A percentile compares a stretch with the other conserved stretches of the same genome.
These are phyloP conservation scores for Pica pica DNA, from an alignment of 2,113 vertebrate species.

Conservation along the genomic window DNA sequence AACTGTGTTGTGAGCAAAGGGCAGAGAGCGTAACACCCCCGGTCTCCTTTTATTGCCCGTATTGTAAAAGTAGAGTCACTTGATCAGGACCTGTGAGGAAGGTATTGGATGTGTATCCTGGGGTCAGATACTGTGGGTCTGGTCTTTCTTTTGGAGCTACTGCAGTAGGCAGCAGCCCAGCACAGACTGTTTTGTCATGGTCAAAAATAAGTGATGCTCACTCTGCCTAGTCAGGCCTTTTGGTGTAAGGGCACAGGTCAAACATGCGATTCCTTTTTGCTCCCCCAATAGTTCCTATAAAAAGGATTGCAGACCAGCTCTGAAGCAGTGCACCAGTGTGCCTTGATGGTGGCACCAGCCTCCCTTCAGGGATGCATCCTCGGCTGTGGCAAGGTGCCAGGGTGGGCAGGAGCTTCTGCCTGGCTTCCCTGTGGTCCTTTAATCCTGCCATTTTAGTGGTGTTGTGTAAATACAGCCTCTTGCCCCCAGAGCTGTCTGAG, in stretches of 20 bases:
- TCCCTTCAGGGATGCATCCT: not conserved
- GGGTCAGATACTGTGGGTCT: not conserved
- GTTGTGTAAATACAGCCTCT: not conserved
- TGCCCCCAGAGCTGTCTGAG: not conserved
- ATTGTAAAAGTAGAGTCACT: not conserved
- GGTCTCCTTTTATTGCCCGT: not conserved
- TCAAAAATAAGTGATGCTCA: not conserved
- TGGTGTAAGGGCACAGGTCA: not conserved
- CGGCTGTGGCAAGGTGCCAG: not conserved
- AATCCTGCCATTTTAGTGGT: not conserved
- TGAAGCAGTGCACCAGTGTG: not conserved
- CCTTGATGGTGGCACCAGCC: not conserved
- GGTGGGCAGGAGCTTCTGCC: not conserved
- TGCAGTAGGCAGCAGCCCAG: not conserved
- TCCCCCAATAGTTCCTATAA: not conserved
- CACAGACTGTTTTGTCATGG: not conserved
- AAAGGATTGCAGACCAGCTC: rapidly evolving
- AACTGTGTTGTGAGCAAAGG: not conserved
- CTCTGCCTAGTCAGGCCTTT: not conserved
- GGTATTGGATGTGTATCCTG: not conserved
- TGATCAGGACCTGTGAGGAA: not conserved
- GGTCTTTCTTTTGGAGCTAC: not conserved
- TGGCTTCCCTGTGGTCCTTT: not conserved
- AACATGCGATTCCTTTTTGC: not conserved
- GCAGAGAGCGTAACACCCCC: not conserved